Evolutionary conservation across 2,113 vertebrate genomes (phyloP).

Genomic region (Bathybates hornii): DNA sequence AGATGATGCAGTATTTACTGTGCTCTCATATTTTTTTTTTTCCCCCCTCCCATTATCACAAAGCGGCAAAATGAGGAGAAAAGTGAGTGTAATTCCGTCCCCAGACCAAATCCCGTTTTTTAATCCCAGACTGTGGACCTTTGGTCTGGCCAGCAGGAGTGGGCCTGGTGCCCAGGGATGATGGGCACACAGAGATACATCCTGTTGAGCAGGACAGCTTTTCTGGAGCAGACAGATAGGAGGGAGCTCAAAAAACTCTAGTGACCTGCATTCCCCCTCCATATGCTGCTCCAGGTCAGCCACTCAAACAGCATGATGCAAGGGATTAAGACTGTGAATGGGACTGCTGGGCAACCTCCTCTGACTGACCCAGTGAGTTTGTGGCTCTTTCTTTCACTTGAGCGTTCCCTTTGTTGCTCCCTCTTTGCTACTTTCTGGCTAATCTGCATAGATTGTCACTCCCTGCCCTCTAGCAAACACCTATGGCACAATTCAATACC

Average conservation of each 20-base stretch:
- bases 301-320: slow-evolving; percentile 27
- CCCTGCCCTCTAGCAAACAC: neutral
- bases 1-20: slow-evolving; percentile 14
- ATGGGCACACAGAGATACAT: slow-evolving; percentile 14
- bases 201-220: slow-evolving; percentile 30
- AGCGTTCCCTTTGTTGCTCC: neutral
- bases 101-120: slow-evolving; percentile 51
- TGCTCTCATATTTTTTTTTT: neutral
- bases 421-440: neutral
- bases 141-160: slow-evolving; percentile 51
- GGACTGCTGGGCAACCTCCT: slow-evolving; percentile 9
- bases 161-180: slow-evolving; percentile 34
- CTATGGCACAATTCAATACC: neutral
- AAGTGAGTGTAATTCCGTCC: slow-evolving; percentile 50
- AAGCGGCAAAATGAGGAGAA: neutral
- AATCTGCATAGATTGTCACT: neutral
- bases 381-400: neutral
- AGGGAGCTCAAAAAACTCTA: slow-evolving; percentile 42
- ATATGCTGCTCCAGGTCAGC: slow-evolving; percentile 50
- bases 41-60: neutral
- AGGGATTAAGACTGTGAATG: slow-evolving; percentile 50
- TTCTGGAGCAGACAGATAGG: slow-evolving; percentile 58
- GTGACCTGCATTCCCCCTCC: slow-evolving; percentile 65
- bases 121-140: slow-evolving; percentile 55
- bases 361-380: slow-evolving; percentile 18